Conservation (phyloP, 2,113 vertebrate species). For the Ardeotis arabs region DNA sequence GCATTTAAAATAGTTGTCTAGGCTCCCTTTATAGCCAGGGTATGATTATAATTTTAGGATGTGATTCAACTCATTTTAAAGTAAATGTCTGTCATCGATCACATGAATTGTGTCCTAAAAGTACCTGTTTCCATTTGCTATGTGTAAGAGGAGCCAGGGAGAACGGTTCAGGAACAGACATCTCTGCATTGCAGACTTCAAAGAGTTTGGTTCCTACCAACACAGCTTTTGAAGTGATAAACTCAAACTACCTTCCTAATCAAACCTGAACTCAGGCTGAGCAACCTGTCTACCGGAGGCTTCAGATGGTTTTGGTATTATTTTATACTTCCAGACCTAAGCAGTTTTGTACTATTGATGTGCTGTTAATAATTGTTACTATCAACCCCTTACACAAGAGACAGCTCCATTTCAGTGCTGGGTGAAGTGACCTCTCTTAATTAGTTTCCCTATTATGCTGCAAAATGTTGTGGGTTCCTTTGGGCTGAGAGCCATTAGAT, state of each 20-base stretch:
- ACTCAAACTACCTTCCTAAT: background rate
- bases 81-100: background rate
- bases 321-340: background rate
- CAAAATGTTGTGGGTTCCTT: background rate
- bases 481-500: background rate
- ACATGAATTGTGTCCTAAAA: background rate
- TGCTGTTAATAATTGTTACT: background rate
- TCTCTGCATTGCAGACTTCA: background rate
- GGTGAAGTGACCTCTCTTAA: background rate
- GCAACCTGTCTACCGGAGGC: background rate
- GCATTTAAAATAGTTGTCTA: background rate
- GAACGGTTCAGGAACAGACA: background rate
- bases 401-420: background rate
- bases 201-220: background rate
- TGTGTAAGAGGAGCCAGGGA: background rate
- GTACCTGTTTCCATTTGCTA: background rate
- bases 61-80: background rate
- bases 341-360: background rate
- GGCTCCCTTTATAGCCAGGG: background rate
- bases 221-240: background rate
- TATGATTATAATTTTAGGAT: background rate
- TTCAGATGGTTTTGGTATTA: background rate
- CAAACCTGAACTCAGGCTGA: background rate
- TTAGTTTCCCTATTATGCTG: background rate
- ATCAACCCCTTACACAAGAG: background rate